Percentiles rank a stretch among this genome's conserved stretches.
Conservation (phyloP, 2,113 vertebrate genomes). For the Erythrocebus patas region DNA sequence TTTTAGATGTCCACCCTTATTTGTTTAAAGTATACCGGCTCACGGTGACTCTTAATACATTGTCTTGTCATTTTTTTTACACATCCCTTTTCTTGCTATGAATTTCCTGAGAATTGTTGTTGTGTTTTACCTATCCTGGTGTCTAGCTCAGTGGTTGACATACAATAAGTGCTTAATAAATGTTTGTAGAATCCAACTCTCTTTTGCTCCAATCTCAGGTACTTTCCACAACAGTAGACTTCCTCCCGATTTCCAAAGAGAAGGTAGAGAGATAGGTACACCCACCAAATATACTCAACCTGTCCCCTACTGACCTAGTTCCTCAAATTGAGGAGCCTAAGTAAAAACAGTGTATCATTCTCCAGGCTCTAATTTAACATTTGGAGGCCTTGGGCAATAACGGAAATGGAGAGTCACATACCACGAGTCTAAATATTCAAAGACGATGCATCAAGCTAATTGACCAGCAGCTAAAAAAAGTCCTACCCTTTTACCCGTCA, state of each 20-base stretch:
- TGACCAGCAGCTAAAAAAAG: background rate
- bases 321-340: background rate
- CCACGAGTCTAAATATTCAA: background rate
- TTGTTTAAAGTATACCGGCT: background rate
- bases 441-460: background rate
- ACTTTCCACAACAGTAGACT: background rate
- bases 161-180: background rate
- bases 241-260: background rate
- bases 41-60: background rate
- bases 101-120: background rate
- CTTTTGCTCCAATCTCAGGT: background rate
- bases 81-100: background rate
- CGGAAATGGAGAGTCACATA: background rate
- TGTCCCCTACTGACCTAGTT: background rate
- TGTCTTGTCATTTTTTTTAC: background rate
- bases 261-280: background rate
- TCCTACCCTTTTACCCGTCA: background rate
- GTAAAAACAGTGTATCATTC: background rate
- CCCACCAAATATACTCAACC: background rate
- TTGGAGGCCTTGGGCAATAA: background rate
- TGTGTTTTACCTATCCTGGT: background rate
- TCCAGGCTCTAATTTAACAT: background rate
- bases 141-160: background rate
- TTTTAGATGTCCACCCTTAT: background rate
- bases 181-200: background rate